Conservation (phyloP, 2,888 invertebrate genomes). For the Syrista parreyssii region DNA sequence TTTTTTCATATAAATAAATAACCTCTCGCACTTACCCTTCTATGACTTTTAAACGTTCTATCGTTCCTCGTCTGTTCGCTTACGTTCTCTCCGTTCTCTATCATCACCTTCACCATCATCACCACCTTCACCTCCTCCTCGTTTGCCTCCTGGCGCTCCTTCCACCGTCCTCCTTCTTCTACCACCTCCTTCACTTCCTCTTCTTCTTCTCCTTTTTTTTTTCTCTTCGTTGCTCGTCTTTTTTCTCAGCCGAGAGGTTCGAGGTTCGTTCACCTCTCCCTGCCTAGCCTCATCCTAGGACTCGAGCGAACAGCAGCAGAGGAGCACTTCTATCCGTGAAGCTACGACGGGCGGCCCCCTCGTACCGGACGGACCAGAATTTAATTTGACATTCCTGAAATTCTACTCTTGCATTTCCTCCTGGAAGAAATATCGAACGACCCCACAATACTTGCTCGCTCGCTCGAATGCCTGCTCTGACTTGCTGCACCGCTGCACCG, state of each 20-base stretch:
- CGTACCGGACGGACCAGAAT: constrained; percentile 43
- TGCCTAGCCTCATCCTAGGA: constrained; percentile 38
- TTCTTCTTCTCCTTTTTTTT: constrained; percentile 24
- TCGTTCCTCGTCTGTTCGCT: constrained; percentile 3
- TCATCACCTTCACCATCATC: constrained; percentile 8
- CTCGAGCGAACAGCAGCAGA: constrained; percentile 10
- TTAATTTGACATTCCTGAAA: constrained; percentile 57
- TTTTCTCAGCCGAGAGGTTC: constrained; percentile 49
- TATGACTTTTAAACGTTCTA: not conserved
- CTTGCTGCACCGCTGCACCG: too few relatives aligned
- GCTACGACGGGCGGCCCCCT: constrained; percentile 31
- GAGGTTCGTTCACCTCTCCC: constrained; percentile 64
- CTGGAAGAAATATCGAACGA: constrained; percentile 5
- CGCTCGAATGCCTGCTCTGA: not conserved
- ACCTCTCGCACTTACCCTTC: not conserved
- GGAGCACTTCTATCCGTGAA: constrained; percentile 37
- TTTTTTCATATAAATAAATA: too few relatives aligned
- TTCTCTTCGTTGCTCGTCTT: constrained; percentile 48
- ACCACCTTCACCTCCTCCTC: constrained; percentile 21
- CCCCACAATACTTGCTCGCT: not conserved
- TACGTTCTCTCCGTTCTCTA: not conserved
- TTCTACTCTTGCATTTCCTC: constrained; percentile 28
- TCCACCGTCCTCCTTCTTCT: constrained; percentile 23
- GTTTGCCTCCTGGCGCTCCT: constrained; percentile 20
- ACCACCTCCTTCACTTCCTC: constrained; percentile 28